These are phyloP conservation scores for Penaeus japonicus DNA, from an alignment of 1,140 invertebrate genomes.

Conservation along the genomic window DNA sequence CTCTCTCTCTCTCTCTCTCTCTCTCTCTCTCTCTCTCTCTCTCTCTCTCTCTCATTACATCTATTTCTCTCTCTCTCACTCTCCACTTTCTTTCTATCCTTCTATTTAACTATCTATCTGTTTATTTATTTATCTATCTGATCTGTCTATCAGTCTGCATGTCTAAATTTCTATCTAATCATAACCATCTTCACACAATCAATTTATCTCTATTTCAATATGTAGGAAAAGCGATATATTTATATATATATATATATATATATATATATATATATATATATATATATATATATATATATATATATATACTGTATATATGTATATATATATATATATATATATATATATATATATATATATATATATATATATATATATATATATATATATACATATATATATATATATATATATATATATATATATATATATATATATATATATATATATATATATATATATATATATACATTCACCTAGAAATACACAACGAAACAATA, in stretches of 20 bases:
- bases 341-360: conserved; percentile 7
- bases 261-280: neutral
- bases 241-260: neutral
- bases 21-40: too few species aligned
- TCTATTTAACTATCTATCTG: too few species aligned
- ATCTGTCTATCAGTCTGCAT: neutral
- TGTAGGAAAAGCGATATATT: neutral
- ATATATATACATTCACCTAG: neutral
- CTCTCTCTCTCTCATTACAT: too few species aligned
- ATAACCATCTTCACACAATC: too few species aligned
- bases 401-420: neutral
- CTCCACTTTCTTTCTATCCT: too few species aligned
- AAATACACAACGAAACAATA: neutral
- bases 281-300: conserved; percentile 6
- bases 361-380: conserved; percentile 4
- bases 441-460: neutral
- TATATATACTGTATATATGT: neutral
- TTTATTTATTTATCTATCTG: too few species aligned
- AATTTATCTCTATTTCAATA: neutral
- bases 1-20: too few species aligned
- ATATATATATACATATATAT: neutral
- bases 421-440: neutral
- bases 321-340: neutral
- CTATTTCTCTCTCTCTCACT: too few species aligned
- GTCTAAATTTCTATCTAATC: too few species aligned